Evolutionary conservation across 2,113 vertebrate genomes (phyloP), one percentile per base, ranked within the genome.

Genomic region (Machaerirhynchus nigripectus): DNA sequence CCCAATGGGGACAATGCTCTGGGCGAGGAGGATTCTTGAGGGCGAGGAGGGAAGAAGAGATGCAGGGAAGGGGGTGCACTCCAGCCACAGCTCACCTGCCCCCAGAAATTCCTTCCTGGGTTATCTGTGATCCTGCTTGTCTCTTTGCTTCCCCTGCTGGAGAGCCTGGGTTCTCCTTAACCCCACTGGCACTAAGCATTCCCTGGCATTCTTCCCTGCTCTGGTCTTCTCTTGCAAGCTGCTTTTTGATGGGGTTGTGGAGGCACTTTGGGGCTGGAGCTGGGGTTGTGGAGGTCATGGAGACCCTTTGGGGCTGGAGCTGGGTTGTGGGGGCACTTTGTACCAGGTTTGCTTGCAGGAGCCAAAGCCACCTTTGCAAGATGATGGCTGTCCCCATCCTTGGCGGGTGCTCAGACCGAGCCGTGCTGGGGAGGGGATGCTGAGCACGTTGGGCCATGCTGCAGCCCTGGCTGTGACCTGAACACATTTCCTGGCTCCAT

Each of bases 1-100:
- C 18, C 24, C 0, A 0, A 7, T 44, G 42, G 13, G 40, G 8
- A 52, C 0, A 0, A 7, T 44, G 44, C 44, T 59, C 21, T 3
- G 16, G 28, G 46, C 0, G 0, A 50, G 40, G 24, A 84, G 33
- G 35, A 19, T 79, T 64, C 46, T 33, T 59, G 49, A 47, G 10
- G 40, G 15, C 2, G 6, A 55, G 49, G n/a, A 56, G 9, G 15
- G 35, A 40, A 46, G 40, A 60, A 33, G 61, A 44, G 56, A 8
- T 52, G 15, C 53, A 63, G 30, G 19, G 8, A 44, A 20, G n/a
- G 24, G 13, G 5, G 4, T 50, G 9, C 42, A 17, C 22, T 69
- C 26, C 5, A 33, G n/a, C 35, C 27, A 55, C 77, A 28, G 50
- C 37, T 87, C 35, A 52, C 1, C 2, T 28, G 28, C 4, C 13